phyloP scores from a whole-genome alignment of 2,888 invertebrate species.

The Parnassius smintheus region DNA sequence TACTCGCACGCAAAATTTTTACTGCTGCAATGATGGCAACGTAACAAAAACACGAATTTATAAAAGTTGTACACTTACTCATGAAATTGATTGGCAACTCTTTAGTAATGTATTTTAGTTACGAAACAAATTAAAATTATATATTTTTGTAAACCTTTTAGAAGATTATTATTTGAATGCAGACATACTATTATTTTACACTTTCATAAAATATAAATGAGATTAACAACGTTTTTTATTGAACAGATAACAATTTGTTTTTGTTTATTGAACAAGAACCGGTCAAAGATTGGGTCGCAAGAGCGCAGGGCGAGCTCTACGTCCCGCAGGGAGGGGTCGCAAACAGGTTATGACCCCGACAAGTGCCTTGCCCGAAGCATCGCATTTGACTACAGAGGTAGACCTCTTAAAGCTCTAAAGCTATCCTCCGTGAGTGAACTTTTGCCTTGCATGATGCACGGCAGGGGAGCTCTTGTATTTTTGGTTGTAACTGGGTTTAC shows the following conservation, averaged over 20 bases:
- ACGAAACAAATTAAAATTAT: too few species aligned
- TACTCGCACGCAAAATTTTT: constrained; percentile 3
- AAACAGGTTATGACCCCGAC: constrained; percentile 81
- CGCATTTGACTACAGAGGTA: constrained; percentile 55
- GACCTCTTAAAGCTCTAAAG: constrained; percentile 49
- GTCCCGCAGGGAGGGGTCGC: constrained; percentile 77
- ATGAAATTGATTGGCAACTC: too few species aligned
- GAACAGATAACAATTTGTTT: constrained; percentile 27
- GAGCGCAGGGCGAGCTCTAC: constrained; percentile 60
- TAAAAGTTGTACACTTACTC: too few species aligned
- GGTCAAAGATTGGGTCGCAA: constrained; percentile 58
- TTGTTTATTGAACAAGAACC: constrained; percentile 32
- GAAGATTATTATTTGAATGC: too few species aligned
- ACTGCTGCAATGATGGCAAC: too few species aligned
- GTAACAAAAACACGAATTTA: too few species aligned
- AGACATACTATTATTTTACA: neutral
- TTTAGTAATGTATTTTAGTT: too few species aligned
- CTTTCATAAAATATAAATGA: neutral
- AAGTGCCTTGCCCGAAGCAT: constrained; percentile 77
- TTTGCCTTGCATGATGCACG: constrained; percentile 33
- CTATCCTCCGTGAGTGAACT: constrained; percentile 38
- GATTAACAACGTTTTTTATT: constrained; percentile 27
- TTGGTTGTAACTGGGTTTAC: constrained; percentile 51
- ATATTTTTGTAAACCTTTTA: too few species aligned
- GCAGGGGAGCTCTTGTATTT: constrained; percentile 41